Base-by-base conservation (phyloP, 2,888 invertebrate genomes). In the Taenaris catops region DNA sequence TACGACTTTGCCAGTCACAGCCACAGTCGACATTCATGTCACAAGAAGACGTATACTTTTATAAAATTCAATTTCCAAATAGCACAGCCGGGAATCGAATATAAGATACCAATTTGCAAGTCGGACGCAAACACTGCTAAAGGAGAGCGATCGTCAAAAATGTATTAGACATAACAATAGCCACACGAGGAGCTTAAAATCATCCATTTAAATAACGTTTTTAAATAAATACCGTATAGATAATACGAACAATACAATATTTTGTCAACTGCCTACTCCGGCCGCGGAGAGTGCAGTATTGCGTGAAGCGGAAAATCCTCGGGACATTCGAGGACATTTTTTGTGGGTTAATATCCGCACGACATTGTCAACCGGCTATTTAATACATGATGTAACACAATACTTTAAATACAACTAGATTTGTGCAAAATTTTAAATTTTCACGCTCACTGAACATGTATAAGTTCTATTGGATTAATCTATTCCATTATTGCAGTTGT, bases 251-350 rank as follows among this genome's bases (percentile, higher is more conserved):
- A 86, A 86, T 84, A 72, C 78, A 83, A 86, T 86, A 86, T 86
- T 86, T 84, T 86, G 86, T 86, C 86, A 86, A 86, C 86, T 86
- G 86, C 74, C 78, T 76, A 73, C 67, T 73, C 68, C 63, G 74
- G 65, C 65, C 67, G 69, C 70, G 76, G 66, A 68, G 79, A 80
- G 86, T 78, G 79, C 86, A 84, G 55, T 63, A 58, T 73, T 72
- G 80, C 84, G 81, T 86, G 81, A 86, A 83, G 86, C 83, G 86
- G 84, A 86, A 86, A 86, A 86, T 86, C 86, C 86, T 81, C 79
- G 79, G 83, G 76, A 80, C 72, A 71, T 81, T 80, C 65, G 80
- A 83, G 83, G 81, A 83, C 79, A 79, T 79, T 84, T 86, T 86
- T 86, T 86, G 83, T 80, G 73, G 76, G 76, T 75, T 83, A 81